phyloP scores from a whole-genome alignment of 2,113 vertebrate species.

The Melanocharis versteri region DNA sequence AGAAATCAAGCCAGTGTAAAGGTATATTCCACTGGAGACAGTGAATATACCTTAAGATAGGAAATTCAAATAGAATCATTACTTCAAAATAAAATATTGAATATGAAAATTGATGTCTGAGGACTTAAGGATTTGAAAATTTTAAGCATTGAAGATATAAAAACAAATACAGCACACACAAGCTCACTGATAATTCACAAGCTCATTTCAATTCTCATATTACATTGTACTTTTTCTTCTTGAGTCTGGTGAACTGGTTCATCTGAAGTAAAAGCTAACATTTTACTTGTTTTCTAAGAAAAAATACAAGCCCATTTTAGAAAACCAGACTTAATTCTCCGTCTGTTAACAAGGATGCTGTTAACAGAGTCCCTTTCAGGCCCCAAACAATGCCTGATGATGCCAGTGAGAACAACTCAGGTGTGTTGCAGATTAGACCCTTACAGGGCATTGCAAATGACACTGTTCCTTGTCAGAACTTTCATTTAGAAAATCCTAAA shows the following conservation, averaged over 20 bases:
- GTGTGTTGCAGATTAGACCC: not conserved
- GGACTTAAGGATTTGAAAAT: not conserved
- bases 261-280: not conserved
- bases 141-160: not conserved
- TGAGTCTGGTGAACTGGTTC: not conserved
- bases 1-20: not conserved
- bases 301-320: not conserved
- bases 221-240: not conserved
- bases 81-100: not conserved
- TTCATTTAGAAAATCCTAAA: not conserved
- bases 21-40: not conserved
- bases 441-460: not conserved
- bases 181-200: not conserved
- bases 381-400: not conserved
- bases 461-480: not conserved
- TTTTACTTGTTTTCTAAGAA: not conserved
- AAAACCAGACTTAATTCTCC: not conserved
- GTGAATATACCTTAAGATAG: not conserved
- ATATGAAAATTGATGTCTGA: not conserved
- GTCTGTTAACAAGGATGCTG: not conserved
- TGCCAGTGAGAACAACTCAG: not conserved
- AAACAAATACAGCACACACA: not conserved
- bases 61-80: not conserved
- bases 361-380: not conserved
- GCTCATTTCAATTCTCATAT: not conserved